Evolutionary conservation across 2,888 invertebrate genomes (phyloP).

Genomic region (Phortica magna): DNA sequence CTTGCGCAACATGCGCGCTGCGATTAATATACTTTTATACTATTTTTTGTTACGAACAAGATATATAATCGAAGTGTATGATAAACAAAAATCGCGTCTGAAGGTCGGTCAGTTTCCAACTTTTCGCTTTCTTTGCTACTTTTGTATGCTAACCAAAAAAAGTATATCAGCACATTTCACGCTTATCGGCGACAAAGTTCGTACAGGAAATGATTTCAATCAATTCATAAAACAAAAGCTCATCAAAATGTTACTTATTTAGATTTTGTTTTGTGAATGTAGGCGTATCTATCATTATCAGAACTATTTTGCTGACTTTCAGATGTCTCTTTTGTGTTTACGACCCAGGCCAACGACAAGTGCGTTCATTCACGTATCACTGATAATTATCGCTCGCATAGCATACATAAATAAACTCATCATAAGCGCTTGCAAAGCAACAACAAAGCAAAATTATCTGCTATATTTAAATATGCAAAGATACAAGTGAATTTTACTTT

Average conservation of each 20-base stretch:
- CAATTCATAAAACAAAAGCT: too few species aligned
- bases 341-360: slow-evolving; percentile 8
- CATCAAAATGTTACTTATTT: too few species aligned
- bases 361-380: slow-evolving; percentile 20
- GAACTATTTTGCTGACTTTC: neutral
- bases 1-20: neutral
- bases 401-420: neutral
- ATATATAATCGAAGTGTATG: neutral
- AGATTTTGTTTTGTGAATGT: too few species aligned
- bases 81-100: neutral
- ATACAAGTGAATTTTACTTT: too few species aligned
- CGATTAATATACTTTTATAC: neutral
- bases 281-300: too few species aligned
- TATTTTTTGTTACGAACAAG: neutral
- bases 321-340: neutral
- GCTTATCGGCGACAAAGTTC: too few species aligned
- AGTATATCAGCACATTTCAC: too few species aligned
- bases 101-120: neutral
- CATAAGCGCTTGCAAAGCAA: too few species aligned
- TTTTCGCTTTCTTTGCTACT: neutral
- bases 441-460: neutral
- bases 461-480: neutral
- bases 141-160: neutral
- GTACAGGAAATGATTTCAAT: too few species aligned
- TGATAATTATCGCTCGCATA: neutral